phyloP scores from a whole-genome alignment of 2,888 invertebrate genomes.

The Lepidocyrtinus sp. region DNA sequence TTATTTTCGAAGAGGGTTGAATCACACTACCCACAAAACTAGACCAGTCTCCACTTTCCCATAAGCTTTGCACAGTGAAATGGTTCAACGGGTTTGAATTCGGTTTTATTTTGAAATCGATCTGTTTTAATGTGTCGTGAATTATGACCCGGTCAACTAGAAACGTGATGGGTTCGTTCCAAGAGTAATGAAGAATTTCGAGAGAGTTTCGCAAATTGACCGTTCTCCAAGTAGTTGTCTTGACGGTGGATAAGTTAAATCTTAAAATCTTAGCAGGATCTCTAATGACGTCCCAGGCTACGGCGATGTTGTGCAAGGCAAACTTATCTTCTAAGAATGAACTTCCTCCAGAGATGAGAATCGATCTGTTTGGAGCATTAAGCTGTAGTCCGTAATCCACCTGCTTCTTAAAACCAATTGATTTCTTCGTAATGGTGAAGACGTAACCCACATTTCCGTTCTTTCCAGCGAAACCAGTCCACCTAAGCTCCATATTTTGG shows the following conservation, averaged over 20 bases:
- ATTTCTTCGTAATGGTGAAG: constrained; percentile 58
- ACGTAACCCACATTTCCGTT: constrained; percentile 68
- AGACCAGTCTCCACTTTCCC: constrained; percentile 53
- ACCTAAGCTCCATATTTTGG: constrained; percentile 39
- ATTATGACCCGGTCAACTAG: constrained; percentile 58
- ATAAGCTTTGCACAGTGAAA: constrained; percentile 18
- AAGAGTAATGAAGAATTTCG: constrained; percentile 67
- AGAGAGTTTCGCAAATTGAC: constrained; percentile 36
- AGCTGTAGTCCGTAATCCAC: constrained; percentile 62
- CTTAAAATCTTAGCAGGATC: constrained; percentile 69
- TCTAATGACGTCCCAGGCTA: constrained; percentile 71
- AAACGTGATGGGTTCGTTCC: constrained; percentile 66
- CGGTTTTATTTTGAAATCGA: constrained; percentile 37
- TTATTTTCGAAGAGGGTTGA: constrained; percentile 63
- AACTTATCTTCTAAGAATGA: constrained; percentile 40
- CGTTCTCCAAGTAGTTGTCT: constrained; percentile 62
- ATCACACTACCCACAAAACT: constrained; percentile 20
- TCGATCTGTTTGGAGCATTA: constrained; percentile 70
- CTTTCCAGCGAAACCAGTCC: constrained; percentile 33
- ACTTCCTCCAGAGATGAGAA: constrained; percentile 59
- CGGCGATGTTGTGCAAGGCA: constrained; percentile 37
- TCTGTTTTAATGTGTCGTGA: constrained; percentile 46
- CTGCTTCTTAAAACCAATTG: constrained; percentile 46
- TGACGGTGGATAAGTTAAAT: constrained; percentile 52
- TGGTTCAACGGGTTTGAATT: constrained; percentile 31